A percentile compares a stretch with the other conserved stretches of the same genome.
phyloP scores from a whole-genome alignment of 2,888 invertebrate species.

The Drosophila kanekoi region DNA sequence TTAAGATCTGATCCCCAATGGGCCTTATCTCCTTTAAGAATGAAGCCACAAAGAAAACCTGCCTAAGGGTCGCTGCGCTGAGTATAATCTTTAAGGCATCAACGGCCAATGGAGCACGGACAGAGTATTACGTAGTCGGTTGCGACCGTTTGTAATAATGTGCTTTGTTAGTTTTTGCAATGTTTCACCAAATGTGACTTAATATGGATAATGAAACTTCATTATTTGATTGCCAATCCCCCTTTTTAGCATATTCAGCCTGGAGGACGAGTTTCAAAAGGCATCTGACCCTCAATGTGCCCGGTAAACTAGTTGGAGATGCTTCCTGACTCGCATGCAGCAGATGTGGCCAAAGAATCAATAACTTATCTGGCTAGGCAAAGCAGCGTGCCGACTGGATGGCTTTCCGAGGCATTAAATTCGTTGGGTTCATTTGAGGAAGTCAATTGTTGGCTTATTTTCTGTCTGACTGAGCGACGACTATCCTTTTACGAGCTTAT shows the following conservation, averaged over 20 bases:
- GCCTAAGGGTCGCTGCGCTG: no score
- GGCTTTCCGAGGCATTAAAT: constrained; percentile 70
- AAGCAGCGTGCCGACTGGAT: constrained; percentile 34
- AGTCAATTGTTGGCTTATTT: constrained; percentile 55
- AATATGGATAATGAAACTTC: constrained; percentile 70
- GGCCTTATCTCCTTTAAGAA: no score
- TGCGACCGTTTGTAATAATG: not conserved
- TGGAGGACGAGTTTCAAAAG: no score
- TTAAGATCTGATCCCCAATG: no score
- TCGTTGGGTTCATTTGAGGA: constrained; percentile 57
- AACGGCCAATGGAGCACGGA: no score
- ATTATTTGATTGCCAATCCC: constrained; percentile 40
- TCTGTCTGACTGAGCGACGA: constrained; percentile 23
- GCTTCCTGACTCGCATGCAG: constrained; percentile 37
- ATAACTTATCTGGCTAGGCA: constrained; percentile 60
- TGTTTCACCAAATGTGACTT: constrained; percentile 71
- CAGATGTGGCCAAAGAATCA: constrained; percentile 74
- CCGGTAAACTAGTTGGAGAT: constrained; percentile 59
- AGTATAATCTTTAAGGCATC: no score
- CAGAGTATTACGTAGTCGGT: not conserved
- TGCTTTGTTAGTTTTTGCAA: constrained; percentile 22
- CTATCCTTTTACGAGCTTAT: constrained; percentile 46
- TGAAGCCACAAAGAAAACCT: no score
- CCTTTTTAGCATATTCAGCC: constrained; percentile 19
- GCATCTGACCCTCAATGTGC: constrained; percentile 33